Base-by-base conservation (phyloP, 1,140 invertebrate genomes). In the Drosophila serrata region DNA sequence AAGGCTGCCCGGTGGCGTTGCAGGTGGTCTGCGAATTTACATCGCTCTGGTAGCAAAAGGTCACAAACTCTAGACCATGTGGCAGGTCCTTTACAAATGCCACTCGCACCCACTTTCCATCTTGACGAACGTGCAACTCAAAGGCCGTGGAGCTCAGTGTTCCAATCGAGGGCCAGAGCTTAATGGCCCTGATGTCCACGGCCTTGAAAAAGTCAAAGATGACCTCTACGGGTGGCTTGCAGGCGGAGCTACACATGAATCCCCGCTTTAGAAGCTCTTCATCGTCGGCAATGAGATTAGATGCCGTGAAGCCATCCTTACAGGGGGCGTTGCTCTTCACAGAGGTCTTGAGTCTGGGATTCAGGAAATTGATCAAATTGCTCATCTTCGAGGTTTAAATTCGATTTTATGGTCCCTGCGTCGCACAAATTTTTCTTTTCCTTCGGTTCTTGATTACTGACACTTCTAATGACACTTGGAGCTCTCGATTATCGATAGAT, bases 141-240 rank as follows among this genome's bases (percentile, higher is more conserved):
- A 96, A 94, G 1, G 94, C 95, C 7, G 93, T 94, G 17, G 95
- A 95, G 63, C 94, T 95, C 59, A 96, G 94, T 4, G 93, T 92
- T 3, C 95, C 95, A 5, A 96, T 93, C 68, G 90, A 92, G 17
- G 94, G 94, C 92, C 94, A 94, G 39, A 97, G 91, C 17, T 95
- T 82, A 29, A 97, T 94, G 51, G 95, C 94, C 78, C 94, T 94
- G 43, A 97, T 92, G 79, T 95, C 93, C 43, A 97, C 93, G 59
- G 94, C 93, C 79, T 95, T 96, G 3, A 95, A 93, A 63, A 97
- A 96, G 58, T 94, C 93, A 56, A 97, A 93, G 24, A 95, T 94
- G 33, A 97, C 93, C 39, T 94, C 94, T 0, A 97, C 94, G 17
- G 97, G 97, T 6, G 96, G 96, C 91, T 95, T 96, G 46, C 96